Conservation (phyloP, 2,797 vertebrate species). For the Pelochelys cantorii region DNA sequence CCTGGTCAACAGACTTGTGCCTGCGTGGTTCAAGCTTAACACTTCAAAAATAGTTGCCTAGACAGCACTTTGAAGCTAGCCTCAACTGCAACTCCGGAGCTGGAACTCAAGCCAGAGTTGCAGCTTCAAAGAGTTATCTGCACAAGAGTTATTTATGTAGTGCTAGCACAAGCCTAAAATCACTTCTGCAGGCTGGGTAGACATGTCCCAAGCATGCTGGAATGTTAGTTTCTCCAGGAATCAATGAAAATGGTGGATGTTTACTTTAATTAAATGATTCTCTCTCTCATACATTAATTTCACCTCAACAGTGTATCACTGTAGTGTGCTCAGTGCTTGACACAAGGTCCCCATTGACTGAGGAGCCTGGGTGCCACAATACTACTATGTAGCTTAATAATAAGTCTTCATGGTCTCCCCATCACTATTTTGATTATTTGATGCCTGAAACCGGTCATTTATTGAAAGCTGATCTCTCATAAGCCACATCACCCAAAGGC, state of each 20-base stretch:
- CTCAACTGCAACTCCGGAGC: neutral
- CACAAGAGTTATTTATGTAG: neutral
- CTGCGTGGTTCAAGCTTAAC: neutral
- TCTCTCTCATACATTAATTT: neutral
- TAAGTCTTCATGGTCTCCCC: neutral
- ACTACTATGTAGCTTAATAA: neutral
- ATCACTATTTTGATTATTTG: neutral
- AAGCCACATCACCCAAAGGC: rapidly evolving
- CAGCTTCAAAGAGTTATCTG: neutral
- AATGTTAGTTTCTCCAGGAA: neutral
- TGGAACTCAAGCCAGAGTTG: neutral
- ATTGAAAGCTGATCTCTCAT: neutral
- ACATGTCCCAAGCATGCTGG: neutral
- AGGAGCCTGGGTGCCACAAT: neutral
- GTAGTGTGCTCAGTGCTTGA: neutral
- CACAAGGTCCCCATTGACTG: neutral
- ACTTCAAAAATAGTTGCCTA: neutral
- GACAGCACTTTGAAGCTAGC: neutral
- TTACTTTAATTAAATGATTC: neutral
- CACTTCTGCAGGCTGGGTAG: neutral
- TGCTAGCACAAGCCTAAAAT: neutral
- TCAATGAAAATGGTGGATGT: neutral
- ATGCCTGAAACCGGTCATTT: neutral
- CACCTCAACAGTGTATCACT: too few relatives aligned
- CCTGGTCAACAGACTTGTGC: neutral